Evolutionary conservation across 2,888 invertebrate species (phyloP), one percentile per base, ranked within the genome.

Genomic region (Hesperia comma): DNA sequence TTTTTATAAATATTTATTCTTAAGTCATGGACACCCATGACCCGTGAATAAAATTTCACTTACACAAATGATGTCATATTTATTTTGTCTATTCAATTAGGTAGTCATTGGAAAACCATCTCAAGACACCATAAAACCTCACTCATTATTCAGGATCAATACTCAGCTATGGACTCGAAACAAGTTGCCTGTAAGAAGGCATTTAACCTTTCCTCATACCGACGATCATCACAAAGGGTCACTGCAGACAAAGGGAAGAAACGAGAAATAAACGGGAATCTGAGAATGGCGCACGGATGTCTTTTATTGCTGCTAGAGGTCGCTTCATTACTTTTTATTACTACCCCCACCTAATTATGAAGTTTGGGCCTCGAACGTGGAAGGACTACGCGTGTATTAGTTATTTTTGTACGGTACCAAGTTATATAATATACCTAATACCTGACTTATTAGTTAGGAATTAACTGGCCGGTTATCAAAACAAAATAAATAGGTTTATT

Each of bases 301-400:
- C 79, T 80, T 81, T 85, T 81, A 84, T 79, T 75, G 78, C 68
- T 75, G 73, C 72, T 75, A 78, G 79, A 79, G 79, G 81, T 77
- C 77, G 81, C 79, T 75, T 82, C 86, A 80, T 86, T 85, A 81
- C 78, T 83, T 86, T 86, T 86, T 86, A 86, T 81, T 78, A 77
- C 78, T 70, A 71, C 77, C 75, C 77, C 78, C 77, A 77, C 76
- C 78, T 81, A 81, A 84, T 82, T 81, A 83, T 80, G 81, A 82
- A 81, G 78, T 79, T 80, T 68, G 70, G 75, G 74, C 68, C 41
- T 58, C 54, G 55, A 54, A 66, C 66, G 60, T 66, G 54, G 43
- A 41, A 12, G 8, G 54, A 66, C 51, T 64, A 58, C 64, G 55
- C 37, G 60, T 53, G 32, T 60, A 12, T 32, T 32, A 19, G n/a